A percentile compares a stretch with the other conserved stretches of the same genome.
phyloP scores from a whole-genome alignment of 2,797 vertebrate species.

The Malacoraja senta region DNA sequence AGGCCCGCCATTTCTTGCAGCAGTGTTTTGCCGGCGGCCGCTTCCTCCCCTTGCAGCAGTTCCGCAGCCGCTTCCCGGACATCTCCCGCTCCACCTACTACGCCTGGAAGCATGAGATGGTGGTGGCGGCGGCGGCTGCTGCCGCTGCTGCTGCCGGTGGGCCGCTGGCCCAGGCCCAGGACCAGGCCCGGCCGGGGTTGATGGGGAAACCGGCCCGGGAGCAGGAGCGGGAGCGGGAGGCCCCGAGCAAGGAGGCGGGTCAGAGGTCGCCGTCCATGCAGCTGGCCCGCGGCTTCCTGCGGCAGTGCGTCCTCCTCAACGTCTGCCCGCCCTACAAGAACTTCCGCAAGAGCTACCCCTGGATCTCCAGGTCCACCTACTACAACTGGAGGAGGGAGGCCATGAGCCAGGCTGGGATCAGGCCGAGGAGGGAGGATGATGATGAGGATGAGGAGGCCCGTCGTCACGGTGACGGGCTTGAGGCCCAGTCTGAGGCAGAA shows the following conservation, averaged over 20 bases:
- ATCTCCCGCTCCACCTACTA: constrained; percentile 90
- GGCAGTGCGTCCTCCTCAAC: constrained; percentile 81
- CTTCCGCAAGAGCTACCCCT: constrained; percentile 84
- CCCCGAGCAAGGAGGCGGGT: constrained; percentile 42
- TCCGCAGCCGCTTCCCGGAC: constrained; percentile 82
- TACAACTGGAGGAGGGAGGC: constrained; percentile 96
- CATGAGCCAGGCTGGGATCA: constrained; percentile 46
- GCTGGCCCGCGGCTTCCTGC: constrained; percentile 79
- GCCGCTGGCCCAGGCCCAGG: constrained; percentile 35
- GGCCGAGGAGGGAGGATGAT: no score
- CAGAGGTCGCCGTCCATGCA: constrained; percentile 67
- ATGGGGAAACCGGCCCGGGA: constrained; percentile 58
- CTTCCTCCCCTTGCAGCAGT: constrained; percentile 76
- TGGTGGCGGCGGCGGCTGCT: constrained; percentile 44
- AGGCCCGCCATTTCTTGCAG: constrained; percentile 87
- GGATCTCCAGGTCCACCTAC: constrained; percentile 88
- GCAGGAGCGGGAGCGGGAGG: constrained; percentile 43
- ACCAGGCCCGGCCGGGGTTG: constrained; percentile 48
- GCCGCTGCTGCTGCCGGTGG: no score
- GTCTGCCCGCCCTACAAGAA: constrained; percentile 76
- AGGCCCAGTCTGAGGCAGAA: constrained; percentile 57
- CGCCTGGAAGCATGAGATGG: constrained; percentile 89
- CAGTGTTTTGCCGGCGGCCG: constrained; percentile 75
- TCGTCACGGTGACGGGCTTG: constrained; percentile 56
- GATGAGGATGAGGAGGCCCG: no score